Base-by-base conservation (phyloP, 1,140 invertebrate species). In the Dendroctonus ponderosae region DNA sequence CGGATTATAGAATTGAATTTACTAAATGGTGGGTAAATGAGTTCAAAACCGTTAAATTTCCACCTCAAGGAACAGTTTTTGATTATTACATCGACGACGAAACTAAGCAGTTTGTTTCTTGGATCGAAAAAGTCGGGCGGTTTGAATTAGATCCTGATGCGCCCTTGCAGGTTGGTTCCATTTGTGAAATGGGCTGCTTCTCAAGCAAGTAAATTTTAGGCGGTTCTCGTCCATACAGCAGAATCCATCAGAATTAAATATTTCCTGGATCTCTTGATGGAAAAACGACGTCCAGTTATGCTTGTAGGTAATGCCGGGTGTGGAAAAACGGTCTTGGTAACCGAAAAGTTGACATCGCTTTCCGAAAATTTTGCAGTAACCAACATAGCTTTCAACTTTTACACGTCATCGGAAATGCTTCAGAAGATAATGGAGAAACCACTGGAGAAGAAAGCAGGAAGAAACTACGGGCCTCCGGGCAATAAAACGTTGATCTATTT, bases 21-120 rank as follows among this genome's bases (percentile, higher is more conserved):
- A 94, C 92, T 7, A 97, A 98, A 83, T 98, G 96, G 96, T 99
- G 94, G 92, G 81, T 89, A 4, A 95, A 93, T 76, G 96, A 98
- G 79, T 98, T 97, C 78, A 98, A 98, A 80, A 91, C 89, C 48
- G 84, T 98, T 9, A 96, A 95, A 81, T 97, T 97, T 80, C 96
- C 96, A 1, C 52, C 86, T 15, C 87, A 88, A 61, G 91, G 91
- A n/a, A 96, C 93, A 6, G 93, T 98, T 7, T 98, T 98, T 79
- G 96, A 98, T 81, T 97, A 92, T 78, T 98, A 88, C 74, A 91
- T 98, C 75, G 94, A 98, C 78, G 77, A 85, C 14, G 94, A 97
- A 79, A 91, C 89, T 0, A 95, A 96, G 79, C 88, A 91, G 72
- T 97, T 98, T 78, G 81, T 90, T 44, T 87, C 89, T 0, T 98